A percentile compares a stretch with the other conserved stretches of the same genome.
Evolutionary conservation across 2,797 vertebrate species (phyloP).

Genomic region (Typhlichthys eigenmanni): DNA sequence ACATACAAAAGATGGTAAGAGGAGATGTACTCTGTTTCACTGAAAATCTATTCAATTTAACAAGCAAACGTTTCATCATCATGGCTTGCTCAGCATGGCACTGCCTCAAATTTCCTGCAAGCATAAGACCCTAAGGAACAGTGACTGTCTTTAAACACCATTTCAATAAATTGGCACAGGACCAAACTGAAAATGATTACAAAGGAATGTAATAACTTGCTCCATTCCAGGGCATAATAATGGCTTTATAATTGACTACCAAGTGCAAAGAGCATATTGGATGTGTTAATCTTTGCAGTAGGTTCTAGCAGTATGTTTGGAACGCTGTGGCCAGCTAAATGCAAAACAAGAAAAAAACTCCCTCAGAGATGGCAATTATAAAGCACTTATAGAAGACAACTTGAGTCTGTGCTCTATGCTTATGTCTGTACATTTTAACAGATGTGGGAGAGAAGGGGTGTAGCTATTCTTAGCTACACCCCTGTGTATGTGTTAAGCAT

Average conservation of each 20-base stretch:
- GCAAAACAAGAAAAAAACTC: slow-evolving; percentile 39
- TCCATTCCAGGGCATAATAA: background rate
- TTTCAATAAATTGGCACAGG: background rate
- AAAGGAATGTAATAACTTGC: background rate
- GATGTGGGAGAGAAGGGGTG: slow-evolving; percentile 59
- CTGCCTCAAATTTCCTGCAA: background rate
- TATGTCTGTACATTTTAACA: slow-evolving; percentile 63
- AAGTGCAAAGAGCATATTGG: slow-evolving; percentile 11
- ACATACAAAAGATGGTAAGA: background rate
- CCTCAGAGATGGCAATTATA: slow-evolving; percentile 64
- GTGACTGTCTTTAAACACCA: background rate
- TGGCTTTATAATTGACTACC: slow-evolving; percentile 9
- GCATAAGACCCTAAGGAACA: background rate
- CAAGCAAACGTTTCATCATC: background rate
- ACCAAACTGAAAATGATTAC: background rate
- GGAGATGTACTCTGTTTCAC: no score
- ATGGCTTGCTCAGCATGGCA: background rate
- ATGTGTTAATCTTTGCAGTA: slow-evolving; percentile 44
- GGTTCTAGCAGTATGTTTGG: slow-evolving; percentile 29
- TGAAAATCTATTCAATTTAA: background rate
- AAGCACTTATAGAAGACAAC: slow-evolving; percentile 70
- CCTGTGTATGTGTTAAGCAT: slow-evolving; percentile 8
- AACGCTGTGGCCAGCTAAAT: slow-evolving; percentile 55
- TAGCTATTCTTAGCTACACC: slow-evolving; percentile 37
- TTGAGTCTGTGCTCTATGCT: slow-evolving; percentile 57